These are phyloP conservation scores for Vanacampus margaritifer DNA, from an alignment of 2,113 vertebrate species.

Conservation along the genomic window DNA sequence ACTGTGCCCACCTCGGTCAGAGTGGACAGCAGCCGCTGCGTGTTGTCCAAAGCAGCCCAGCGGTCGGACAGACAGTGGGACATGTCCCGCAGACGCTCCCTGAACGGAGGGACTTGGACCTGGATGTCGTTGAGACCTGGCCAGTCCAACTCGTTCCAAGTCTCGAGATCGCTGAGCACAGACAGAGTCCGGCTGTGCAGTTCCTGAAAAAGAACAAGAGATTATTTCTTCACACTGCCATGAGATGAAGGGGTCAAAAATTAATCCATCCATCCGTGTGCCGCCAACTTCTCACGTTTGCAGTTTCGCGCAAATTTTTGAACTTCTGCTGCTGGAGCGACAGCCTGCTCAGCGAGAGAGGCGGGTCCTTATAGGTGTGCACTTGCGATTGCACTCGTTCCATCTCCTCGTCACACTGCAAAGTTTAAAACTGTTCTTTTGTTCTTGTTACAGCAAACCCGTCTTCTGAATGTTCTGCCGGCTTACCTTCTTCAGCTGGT, in stretches of 20 bases:
- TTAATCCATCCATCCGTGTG: neutral
- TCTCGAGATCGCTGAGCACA: constrained; percentile 65
- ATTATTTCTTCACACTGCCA: constrained; percentile 1
- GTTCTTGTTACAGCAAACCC: neutral
- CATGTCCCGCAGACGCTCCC: constrained; percentile 73
- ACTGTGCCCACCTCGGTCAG: constrained; percentile 69
- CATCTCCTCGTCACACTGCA: constrained; percentile 75
- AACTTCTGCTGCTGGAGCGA: constrained; percentile 76
- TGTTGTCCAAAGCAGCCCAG: constrained; percentile 79
- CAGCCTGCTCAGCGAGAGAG: constrained; percentile 78
- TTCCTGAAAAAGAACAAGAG: constrained; percentile 50
- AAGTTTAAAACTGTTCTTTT: neutral
- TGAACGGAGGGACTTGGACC: constrained; percentile 70
- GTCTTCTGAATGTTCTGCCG: neutral
- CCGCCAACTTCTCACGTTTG: constrained; percentile 61
- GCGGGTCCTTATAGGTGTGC: constrained; percentile 68
- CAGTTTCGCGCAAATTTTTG: constrained; percentile 67
- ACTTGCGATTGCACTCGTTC: constrained; percentile 75
- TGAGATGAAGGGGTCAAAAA: neutral
- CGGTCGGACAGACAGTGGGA: constrained; percentile 78
- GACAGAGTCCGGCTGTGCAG: constrained; percentile 70
- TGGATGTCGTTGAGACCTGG: constrained; percentile 63
- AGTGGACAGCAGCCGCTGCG: constrained; percentile 79
- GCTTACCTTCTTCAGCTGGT: constrained; percentile 75
- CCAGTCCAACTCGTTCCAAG: constrained; percentile 73